Base-by-base conservation (phyloP, 2,888 invertebrate species). In the Ganaspis brasiliensis region DNA sequence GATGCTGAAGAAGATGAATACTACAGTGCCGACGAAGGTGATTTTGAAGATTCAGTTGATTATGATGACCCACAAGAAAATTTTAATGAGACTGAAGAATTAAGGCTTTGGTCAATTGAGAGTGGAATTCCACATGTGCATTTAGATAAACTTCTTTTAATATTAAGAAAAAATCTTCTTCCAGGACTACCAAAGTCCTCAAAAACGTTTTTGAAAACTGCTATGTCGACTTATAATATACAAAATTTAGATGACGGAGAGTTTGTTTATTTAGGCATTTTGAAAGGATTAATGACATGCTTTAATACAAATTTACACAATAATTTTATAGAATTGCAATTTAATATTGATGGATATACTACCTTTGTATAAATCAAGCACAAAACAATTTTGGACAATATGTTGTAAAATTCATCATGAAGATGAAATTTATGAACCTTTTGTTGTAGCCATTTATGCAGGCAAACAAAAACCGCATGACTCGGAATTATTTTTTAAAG, bases 341-440 rank as follows among this genome's bases (percentile, higher is more conserved):
- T 84, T 3, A 73, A 76, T 24, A 52, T 79, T 52, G 81, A 83
- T 73, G 83, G 81, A 9, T 12, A n/a, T n/a, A n/a, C n/a, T 83
- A 26, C 81, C 77, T 1, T n/a, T 79, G 40, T 80, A 73, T 40
- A 73, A 79, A 55, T 80, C 81, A 6, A 78, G 81, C 52, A n/a
- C 57, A 14, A 78, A 31, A 24, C 49, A 78, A 74, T 76, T 80
- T 19, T 84, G 82, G 82, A 79, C 79, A 19, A 82, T 82, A 24
- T 75, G 79, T 16, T 78, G 79, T 12, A 80, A 77, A 72, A 40
- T 83, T 21, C 72, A 70, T 52, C 73, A 31, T 71, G 19, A 79
- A n/a, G 49, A 35, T 10, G 78, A 77, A 59, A 14, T 79, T 8
- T 84, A 83, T 76, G 76, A 73, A 72, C 82, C 81, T 21, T 83